Percentiles rank a stretch among this genome's conserved stretches.
phyloP scores from a whole-genome alignment of 2,113 vertebrate species.

The Orcinus orca region DNA sequence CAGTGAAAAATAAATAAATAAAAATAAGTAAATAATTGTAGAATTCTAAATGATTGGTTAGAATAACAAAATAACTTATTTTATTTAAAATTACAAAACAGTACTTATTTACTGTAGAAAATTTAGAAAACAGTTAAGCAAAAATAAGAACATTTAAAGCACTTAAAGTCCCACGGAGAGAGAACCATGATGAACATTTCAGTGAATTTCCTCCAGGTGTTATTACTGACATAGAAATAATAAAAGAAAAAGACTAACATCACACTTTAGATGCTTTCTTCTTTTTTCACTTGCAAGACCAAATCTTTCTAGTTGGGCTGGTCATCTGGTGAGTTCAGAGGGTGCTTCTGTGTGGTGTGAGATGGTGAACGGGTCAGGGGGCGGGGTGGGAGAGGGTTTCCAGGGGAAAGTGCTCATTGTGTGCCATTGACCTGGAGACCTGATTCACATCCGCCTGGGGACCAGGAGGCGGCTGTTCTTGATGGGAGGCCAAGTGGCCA shows the following conservation, averaged over 20 bases:
- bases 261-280: background rate
- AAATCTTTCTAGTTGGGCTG: background rate
- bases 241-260: background rate
- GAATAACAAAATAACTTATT: background rate
- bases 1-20: no score
- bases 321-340: background rate
- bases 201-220: background rate
- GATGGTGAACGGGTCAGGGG: background rate
- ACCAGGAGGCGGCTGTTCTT: background rate
- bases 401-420: background rate
- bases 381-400: background rate
- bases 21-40: background rate
- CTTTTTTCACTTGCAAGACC: background rate
- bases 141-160: background rate
- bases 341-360: background rate
- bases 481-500: background rate
- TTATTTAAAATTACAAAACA: background rate
- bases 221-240: background rate
- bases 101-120: background rate
- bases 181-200: background rate
- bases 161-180: background rate
- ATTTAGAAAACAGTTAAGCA: background rate
- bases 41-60: background rate
- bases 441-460: slow-evolving; percentile 52
- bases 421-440: slow-evolving; percentile 30